Percentiles rank a stretch among this genome's conserved stretches.
Conservation (phyloP, 1,140 invertebrate genomes). For the Condylostylus longicornis region DNA sequence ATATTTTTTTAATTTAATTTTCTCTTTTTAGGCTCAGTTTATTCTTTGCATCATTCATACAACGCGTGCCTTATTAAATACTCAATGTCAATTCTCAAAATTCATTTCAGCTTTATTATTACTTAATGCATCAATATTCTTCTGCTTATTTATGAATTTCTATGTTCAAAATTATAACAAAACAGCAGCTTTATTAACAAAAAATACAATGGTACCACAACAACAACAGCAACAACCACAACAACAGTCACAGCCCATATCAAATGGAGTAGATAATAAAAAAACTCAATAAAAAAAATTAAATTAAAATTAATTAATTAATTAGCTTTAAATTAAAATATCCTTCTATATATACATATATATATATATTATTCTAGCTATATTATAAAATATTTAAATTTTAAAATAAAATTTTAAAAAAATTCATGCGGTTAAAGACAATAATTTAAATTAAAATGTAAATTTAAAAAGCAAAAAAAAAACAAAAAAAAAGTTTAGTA, state of each 20-base stretch:
- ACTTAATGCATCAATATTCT: constrained; percentile 80
- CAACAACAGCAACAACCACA: constrained; percentile 8
- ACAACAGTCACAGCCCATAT: constrained; percentile 13
- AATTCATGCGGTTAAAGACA: too few species aligned
- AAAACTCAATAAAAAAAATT: constrained; percentile 3
- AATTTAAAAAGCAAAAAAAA: too few species aligned
- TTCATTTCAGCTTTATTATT: constrained; percentile 60
- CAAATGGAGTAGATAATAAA: constrained; percentile 8
- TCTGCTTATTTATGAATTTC: constrained; percentile 80
- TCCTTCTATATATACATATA: too few species aligned
- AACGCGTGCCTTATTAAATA: constrained; percentile 51
- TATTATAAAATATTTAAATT: too few species aligned
- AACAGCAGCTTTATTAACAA: constrained; percentile 6
- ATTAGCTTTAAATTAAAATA: too few species aligned
- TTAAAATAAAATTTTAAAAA: too few species aligned
- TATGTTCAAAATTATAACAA: constrained; percentile 66
- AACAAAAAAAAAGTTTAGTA: too few species aligned
- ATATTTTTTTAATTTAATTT: constrained; percentile 17
- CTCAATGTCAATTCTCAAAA: constrained; percentile 57
- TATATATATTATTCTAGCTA: too few species aligned
- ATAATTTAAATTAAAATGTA: too few species aligned
- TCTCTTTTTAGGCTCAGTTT: constrained; percentile 53
- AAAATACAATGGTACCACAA: constrained; percentile 1
- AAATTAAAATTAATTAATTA: neutral
- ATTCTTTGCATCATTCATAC: constrained; percentile 60